Conservation (phyloP, 1,140 invertebrate genomes). For the Papilio dardanus region DNA sequence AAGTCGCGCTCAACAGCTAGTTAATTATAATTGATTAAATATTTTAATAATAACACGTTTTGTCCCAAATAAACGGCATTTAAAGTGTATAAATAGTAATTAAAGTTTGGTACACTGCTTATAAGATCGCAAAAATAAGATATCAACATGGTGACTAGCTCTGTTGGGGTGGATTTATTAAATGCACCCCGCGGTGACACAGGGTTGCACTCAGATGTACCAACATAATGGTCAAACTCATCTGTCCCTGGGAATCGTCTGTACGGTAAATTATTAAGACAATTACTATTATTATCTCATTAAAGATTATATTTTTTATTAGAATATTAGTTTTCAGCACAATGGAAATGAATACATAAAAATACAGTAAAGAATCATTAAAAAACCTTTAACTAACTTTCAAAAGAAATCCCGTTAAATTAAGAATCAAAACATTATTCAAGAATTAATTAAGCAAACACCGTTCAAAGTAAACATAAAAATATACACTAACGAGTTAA, state of each 20-base stretch:
- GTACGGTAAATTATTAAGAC: slow-evolving; percentile 12
- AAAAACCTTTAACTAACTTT: too few species aligned
- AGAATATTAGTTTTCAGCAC: too few species aligned
- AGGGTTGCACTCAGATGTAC: slow-evolving; percentile 41
- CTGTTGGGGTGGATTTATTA: slow-evolving; percentile 55
- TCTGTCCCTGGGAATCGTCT: background rate
- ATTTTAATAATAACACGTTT: too few species aligned
- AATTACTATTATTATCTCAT: background rate
- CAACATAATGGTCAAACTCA: slow-evolving; percentile 19
- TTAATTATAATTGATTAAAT: too few species aligned
- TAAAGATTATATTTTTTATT: background rate
- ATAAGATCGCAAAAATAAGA: slow-evolving; percentile 34
- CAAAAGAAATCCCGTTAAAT: too few species aligned
- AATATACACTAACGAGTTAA: too few species aligned
- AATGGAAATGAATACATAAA: too few species aligned
- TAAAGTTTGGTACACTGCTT: background rate
- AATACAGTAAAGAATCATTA: background rate
- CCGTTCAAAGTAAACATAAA: too few species aligned
- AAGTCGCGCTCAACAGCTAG: too few species aligned
- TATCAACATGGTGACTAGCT: slow-evolving; percentile 22
- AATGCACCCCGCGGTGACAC: slow-evolving; percentile 65
- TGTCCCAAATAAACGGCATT: slow-evolving; percentile 5
- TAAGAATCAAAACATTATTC: too few species aligned
- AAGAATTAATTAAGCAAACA: too few species aligned
- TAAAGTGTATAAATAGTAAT: slow-evolving; percentile 17